Evolutionary conservation across 2,113 vertebrate species (phyloP).

Genomic region (Gavia stellata): DNA sequence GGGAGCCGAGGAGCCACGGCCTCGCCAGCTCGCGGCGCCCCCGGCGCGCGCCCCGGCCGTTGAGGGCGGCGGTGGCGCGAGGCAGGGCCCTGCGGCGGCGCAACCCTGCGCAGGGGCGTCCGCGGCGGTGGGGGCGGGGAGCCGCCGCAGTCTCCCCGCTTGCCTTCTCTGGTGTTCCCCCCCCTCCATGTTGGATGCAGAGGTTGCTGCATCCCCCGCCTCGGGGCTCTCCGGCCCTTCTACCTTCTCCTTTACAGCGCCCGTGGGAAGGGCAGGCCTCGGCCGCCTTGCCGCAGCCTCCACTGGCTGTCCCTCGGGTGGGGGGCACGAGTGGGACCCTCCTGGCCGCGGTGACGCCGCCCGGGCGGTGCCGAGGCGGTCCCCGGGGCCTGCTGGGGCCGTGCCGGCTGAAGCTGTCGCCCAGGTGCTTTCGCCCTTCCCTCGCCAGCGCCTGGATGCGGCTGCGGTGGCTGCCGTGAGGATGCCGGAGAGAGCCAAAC

Average conservation of each 20-base stretch:
- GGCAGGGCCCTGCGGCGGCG: not conserved
- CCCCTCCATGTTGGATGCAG: not conserved
- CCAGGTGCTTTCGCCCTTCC: not conserved
- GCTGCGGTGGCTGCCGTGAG: not conserved
- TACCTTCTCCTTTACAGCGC: rapidly evolving
- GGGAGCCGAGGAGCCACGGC: not conserved
- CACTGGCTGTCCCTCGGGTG: no score
- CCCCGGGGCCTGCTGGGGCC: not conserved
- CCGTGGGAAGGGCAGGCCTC: not conserved
- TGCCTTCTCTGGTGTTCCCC: no score
- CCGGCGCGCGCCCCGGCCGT: not conserved
- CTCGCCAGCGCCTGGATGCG: not conserved
- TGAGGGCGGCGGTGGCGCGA: not conserved
- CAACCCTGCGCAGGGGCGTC: not conserved
- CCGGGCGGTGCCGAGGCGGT: no score
- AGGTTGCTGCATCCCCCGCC: not conserved
- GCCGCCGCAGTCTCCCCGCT: not conserved
- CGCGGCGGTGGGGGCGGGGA: not conserved
- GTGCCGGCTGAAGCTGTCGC: not conserved
- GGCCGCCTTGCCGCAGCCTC: not conserved
- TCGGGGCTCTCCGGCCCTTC: not conserved
- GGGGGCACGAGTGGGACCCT: no score
- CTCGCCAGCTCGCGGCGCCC: not conserved
- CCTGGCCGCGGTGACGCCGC: not conserved
- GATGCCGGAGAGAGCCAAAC: not conserved